These are phyloP conservation scores for Brachionus asplanchnoidis DNA, from an alignment of 1,140 invertebrate genomes.

Conservation along the genomic window DNA sequence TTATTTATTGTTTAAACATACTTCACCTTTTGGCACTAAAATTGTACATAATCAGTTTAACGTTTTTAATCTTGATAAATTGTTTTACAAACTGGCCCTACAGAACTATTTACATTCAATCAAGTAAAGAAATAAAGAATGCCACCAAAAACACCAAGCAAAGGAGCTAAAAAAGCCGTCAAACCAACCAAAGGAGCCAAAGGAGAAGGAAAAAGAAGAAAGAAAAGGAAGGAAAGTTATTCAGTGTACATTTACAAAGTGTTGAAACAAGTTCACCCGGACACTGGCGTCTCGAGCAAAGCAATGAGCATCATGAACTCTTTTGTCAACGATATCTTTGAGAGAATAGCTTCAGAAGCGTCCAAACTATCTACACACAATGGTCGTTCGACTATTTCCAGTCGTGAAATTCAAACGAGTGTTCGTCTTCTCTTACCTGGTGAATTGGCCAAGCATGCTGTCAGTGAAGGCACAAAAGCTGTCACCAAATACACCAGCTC, in stretches of 20 bases:
- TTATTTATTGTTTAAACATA: background rate
- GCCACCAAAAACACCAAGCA: background rate
- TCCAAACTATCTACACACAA: conserved; percentile 68
- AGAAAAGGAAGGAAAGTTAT: conserved; percentile 42
- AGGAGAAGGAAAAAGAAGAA: background rate
- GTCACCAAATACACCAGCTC: background rate
- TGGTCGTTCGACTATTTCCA: conserved; percentile 64
- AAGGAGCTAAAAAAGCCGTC: background rate
- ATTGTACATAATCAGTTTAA: background rate
- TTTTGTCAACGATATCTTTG: conserved; percentile 67
- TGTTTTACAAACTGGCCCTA: background rate
- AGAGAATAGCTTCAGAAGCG: conserved; percentile 66
- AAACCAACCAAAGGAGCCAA: conserved; percentile 21
- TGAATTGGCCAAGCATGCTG: conserved; percentile 64
- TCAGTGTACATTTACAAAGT: conserved; percentile 49
- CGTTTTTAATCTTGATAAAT: background rate
- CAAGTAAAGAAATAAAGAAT: background rate
- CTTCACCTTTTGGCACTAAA: background rate
- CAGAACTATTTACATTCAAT: too few relatives aligned
- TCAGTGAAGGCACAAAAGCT: conserved; percentile 61
- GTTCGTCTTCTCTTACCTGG: conserved; percentile 63
- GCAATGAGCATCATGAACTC: conserved; percentile 67
- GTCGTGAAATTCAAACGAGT: conserved; percentile 64
- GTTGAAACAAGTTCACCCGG: conserved; percentile 58
- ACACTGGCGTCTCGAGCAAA: conserved; percentile 60